A percentile compares a stretch with the other conserved stretches of the same genome.
Conservation (phyloP, 2,113 vertebrate species). For the Halcyon malimbica region DNA sequence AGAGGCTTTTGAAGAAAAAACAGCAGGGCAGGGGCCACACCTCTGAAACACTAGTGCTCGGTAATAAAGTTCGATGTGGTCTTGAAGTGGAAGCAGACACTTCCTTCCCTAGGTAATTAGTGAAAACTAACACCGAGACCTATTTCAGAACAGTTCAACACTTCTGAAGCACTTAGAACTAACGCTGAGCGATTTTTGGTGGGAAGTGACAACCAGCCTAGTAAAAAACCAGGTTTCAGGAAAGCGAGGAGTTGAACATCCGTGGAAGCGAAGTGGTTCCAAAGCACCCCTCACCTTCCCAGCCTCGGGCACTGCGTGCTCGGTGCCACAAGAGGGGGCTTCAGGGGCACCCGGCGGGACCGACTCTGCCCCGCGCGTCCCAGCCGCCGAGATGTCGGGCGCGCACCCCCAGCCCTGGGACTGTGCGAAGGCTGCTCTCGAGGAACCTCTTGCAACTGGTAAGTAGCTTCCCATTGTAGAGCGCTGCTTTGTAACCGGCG, state of each 20-base stretch:
- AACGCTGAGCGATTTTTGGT: background rate
- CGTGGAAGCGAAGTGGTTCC: background rate
- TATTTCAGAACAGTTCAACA: background rate
- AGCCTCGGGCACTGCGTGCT: background rate
- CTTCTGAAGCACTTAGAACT: background rate
- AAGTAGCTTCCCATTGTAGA: slow-evolving; percentile 34
- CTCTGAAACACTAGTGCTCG: background rate
- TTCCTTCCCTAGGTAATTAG: background rate
- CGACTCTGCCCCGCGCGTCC: background rate
- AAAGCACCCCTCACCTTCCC: background rate
- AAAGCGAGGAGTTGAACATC: background rate
- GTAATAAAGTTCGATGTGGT: background rate
- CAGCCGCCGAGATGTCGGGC: slow-evolving; percentile 16
- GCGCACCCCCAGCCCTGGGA: background rate
- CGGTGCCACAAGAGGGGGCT: slow-evolving; percentile 58
- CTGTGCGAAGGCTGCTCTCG: background rate
- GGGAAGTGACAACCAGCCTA: background rate
- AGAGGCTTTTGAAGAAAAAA: background rate
- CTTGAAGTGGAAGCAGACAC: background rate
- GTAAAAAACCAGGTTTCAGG: background rate
- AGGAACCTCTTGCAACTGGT: background rate
- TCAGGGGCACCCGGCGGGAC: background rate
- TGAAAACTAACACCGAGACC: background rate
- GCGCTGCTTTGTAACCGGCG: slow-evolving; percentile 3
- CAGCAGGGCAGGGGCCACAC: background rate